phyloP scores from a whole-genome alignment of 2,888 invertebrate genomes.

The Zaprionus obscuricornis region DNA sequence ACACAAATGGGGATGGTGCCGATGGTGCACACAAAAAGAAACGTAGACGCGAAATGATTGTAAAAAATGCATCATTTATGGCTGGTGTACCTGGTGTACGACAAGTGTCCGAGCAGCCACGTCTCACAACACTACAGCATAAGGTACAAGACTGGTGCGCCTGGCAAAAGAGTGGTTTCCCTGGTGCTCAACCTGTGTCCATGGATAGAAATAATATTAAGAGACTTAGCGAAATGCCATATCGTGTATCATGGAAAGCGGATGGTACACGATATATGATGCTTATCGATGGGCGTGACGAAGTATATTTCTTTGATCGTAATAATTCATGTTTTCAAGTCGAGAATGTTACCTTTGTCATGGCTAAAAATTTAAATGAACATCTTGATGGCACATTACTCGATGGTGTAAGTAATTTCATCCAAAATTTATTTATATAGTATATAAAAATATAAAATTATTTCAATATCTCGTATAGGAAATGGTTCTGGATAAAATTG shows the following conservation, averaged over 20 bases:
- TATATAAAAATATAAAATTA: background rate
- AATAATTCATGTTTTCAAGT: constrained; percentile 97
- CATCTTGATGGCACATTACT: constrained; percentile 92
- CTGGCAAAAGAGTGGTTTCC: constrained; percentile 93
- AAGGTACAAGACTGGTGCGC: constrained; percentile 91
- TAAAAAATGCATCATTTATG: constrained; percentile 91
- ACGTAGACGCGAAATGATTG: constrained; percentile 85
- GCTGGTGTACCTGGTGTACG: constrained; percentile 92
- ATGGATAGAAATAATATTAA: constrained; percentile 93
- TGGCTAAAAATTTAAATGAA: constrained; percentile 88
- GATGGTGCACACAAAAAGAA: constrained; percentile 80
- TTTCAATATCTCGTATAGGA: constrained; percentile 86
- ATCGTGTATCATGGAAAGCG: constrained; percentile 99
- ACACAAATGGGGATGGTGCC: constrained; percentile 35
- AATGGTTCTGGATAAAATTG: constrained; percentile 96
- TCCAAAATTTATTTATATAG: background rate
- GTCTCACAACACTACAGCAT: constrained; percentile 87
- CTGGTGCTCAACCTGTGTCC: constrained; percentile 98
- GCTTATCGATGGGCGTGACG: constrained; percentile 93
- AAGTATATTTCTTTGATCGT: constrained; percentile 97
- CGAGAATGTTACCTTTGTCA: constrained; percentile 90
- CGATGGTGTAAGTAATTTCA: constrained; percentile 90
- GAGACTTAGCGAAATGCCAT: constrained; percentile 91
- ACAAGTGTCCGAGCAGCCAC: constrained; percentile 87
- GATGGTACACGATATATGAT: constrained; percentile 99